Evolutionary conservation across 2,888 invertebrate genomes (phyloP).

Genomic region (Orchesellides sinensis): DNA sequence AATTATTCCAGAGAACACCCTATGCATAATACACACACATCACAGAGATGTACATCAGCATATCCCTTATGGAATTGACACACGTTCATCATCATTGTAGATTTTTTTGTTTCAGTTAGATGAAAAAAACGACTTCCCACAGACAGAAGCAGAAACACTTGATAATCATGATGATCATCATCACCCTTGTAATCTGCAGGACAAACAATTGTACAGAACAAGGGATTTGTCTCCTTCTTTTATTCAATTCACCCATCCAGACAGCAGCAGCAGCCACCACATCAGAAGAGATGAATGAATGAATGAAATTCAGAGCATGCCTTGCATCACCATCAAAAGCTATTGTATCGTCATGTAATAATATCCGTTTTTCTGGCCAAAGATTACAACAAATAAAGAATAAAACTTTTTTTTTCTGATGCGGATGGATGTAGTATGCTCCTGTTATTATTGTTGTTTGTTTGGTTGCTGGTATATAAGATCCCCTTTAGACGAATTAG

Average conservation of each 20-base stretch:
- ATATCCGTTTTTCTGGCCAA: slow-evolving; percentile 62
- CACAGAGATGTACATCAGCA: neutral
- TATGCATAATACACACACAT: neutral
- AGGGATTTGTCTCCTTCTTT: slow-evolving; percentile 18
- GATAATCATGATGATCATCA: slow-evolving; percentile 19
- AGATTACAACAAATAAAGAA: slow-evolving; percentile 43
- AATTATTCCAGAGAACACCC: slow-evolving; percentile 37
- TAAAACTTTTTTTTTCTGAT: slow-evolving; percentile 24
- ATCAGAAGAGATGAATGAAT: neutral
- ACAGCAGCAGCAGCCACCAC: neutral
- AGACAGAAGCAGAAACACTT: slow-evolving; percentile 16
- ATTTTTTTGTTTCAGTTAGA: slow-evolving; percentile 24
- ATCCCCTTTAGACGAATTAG: slow-evolving; percentile 13
- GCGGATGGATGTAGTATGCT: slow-evolving; percentile 24
- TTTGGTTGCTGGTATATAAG: slow-evolving; percentile 54
- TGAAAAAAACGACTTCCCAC: slow-evolving; percentile 35
- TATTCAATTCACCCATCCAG: slow-evolving; percentile 17
- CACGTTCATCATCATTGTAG: slow-evolving; percentile 48
- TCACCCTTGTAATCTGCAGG: slow-evolving; percentile 57
- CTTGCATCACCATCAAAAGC: neutral
- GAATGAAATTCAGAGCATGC: too few species aligned
- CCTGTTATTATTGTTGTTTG: slow-evolving; percentile 57
- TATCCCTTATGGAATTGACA: slow-evolving; percentile 47
- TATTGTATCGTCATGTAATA: slow-evolving; percentile 31
- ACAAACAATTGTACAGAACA: slow-evolving; percentile 51